Evolutionary conservation across 2,797 vertebrate genomes (phyloP).

Genomic region (Pelobates cultripes): DNA sequence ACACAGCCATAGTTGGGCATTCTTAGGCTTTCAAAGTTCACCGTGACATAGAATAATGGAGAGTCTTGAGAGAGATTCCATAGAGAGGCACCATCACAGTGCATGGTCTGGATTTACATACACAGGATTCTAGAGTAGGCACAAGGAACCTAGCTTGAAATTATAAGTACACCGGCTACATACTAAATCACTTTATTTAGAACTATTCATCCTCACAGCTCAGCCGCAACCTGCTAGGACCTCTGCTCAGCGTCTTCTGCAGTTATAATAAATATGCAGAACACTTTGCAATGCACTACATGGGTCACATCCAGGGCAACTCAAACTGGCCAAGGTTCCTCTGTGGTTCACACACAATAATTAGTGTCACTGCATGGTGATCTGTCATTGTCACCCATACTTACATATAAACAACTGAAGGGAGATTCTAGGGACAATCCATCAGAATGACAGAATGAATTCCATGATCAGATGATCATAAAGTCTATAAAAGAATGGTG

Average conservation of each 20-base stretch:
- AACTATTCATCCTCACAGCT: background rate
- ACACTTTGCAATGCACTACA: background rate
- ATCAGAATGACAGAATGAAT: background rate
- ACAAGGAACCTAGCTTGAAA: too few species aligned
- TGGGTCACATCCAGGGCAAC: background rate
- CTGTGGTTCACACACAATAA: background rate
- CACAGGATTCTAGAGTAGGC: too few species aligned
- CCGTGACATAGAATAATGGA: too few species aligned
- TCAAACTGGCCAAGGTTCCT: background rate
- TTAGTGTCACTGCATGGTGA: background rate
- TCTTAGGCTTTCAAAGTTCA: too few species aligned
- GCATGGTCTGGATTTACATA: too few species aligned
- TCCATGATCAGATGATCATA: background rate
- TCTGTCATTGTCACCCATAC: background rate
- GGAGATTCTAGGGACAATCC: background rate
- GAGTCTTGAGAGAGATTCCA: too few species aligned
- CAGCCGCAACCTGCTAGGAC: background rate
- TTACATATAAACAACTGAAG: background rate
- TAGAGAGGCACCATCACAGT: too few species aligned
- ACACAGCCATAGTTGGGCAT: too few species aligned
- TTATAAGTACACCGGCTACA: too few species aligned
- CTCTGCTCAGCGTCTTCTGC: background rate
- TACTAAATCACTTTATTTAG: too few species aligned
- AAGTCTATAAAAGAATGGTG: too few species aligned
- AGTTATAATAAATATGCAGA: background rate